phyloP scores from a whole-genome alignment of 2,113 vertebrate species.

The Nothobranchius furzeri region DNA sequence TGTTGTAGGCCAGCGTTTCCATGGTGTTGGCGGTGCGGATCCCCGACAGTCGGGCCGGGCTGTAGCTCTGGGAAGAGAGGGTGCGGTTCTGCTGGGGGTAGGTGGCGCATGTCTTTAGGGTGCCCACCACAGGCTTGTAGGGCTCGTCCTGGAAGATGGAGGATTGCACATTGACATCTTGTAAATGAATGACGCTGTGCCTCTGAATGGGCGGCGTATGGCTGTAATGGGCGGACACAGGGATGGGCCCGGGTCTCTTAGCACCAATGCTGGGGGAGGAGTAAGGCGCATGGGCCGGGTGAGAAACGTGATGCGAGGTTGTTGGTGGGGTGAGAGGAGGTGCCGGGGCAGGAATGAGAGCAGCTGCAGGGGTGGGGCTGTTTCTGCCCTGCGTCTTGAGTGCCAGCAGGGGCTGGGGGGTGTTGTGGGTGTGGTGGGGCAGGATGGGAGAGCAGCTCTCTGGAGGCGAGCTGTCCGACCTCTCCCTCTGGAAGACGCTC shows the following conservation, averaged over 20 bases:
- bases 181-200: conserved; percentile 95
- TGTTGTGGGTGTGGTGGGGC: conserved; percentile 69
- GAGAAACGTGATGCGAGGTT: conserved; percentile 51
- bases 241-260: conserved; percentile 83
- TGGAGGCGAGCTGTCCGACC: conserved; percentile 83
- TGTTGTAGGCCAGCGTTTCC: conserved; percentile 84
- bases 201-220: conserved; percentile 91
- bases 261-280: conserved; percentile 85
- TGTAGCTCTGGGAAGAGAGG: conserved; percentile 95
- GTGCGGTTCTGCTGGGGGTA: conserved; percentile 98
- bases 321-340: conserved; percentile 63
- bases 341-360: conserved; percentile 51
- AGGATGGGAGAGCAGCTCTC: conserved; percentile 89
- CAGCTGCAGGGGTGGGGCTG: conserved; percentile 80
- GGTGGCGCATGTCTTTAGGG: conserved; percentile 93
- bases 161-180: conserved; percentile 87
- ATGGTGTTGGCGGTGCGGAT: conserved; percentile 87
- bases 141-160: conserved; percentile 87
- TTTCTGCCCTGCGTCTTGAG: conserved; percentile 88
- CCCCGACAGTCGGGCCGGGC: conserved; percentile 87
- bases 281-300: conserved; percentile 73
- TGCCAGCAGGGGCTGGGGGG: conserved; percentile 84
- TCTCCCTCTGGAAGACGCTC: conserved; percentile 77
- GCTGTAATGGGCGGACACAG: conserved; percentile 91
- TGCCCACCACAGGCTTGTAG: conserved; percentile 88